Percentiles rank a stretch among this genome's conserved stretches.
These are phyloP conservation scores for Oscheius onirici DNA, from an alignment of 2,888 invertebrate species.

Conservation along the genomic window DNA sequence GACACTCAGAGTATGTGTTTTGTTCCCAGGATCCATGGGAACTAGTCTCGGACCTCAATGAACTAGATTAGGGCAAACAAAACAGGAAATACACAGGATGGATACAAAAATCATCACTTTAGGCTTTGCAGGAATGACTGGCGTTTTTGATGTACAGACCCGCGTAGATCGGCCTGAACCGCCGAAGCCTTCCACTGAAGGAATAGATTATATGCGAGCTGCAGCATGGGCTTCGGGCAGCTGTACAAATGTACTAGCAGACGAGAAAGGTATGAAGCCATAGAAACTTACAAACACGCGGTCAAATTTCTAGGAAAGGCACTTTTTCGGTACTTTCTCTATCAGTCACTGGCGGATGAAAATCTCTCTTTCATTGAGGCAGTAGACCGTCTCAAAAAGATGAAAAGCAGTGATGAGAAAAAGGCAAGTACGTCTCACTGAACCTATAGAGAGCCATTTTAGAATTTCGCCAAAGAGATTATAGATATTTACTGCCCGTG, in stretches of 20 bases:
- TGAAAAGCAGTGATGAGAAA: conserved; percentile 63
- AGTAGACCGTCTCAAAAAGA: conserved; percentile 64
- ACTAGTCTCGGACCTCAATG: too few relatives aligned
- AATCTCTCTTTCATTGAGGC: conserved; percentile 68
- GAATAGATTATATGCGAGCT: conserved; percentile 68
- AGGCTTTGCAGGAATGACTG: neutral
- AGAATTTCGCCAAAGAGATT: conserved; percentile 59
- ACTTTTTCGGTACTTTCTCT: conserved; percentile 68
- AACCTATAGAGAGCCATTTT: neutral
- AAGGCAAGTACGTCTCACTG: conserved; percentile 25
- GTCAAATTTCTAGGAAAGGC: conserved; percentile 58
- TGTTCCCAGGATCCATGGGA: too few relatives aligned
- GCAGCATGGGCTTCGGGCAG: conserved; percentile 66
- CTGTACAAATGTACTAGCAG: conserved; percentile 62
- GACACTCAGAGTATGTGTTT: too few relatives aligned
- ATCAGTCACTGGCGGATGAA: conserved; percentile 68
- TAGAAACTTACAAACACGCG: too few relatives aligned
- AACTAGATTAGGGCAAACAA: too few relatives aligned
- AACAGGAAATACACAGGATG: too few relatives aligned
- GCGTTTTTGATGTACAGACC: conserved; percentile 43
- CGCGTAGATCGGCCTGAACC: conserved; percentile 41
- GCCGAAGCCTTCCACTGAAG: conserved; percentile 40
- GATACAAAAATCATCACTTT: too few relatives aligned
- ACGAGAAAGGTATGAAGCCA: conserved; percentile 57
- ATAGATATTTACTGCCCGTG: conserved; percentile 59